Evolutionary conservation across 2,888 invertebrate species (phyloP), one percentile per base, ranked within the genome.

Genomic region (Carcina quercana): DNA sequence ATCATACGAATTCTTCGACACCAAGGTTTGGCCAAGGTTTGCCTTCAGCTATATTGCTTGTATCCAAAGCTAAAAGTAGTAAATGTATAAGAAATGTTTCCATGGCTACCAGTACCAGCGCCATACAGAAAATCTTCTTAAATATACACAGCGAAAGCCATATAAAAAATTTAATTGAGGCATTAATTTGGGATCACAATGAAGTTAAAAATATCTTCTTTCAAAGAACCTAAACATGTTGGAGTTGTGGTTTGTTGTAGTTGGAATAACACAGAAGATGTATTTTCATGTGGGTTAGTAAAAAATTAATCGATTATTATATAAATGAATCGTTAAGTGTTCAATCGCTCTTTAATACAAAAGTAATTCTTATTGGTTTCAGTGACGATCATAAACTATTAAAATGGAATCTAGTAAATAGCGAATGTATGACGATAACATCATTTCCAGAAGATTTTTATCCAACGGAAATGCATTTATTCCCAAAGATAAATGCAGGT

Each of bases 231-330:
- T 12, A 89, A 91, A 35, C 91, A 94, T 67, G 82, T 80, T 39
- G 92, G 92, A 50, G 88, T 93, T n/a, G 91, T 95, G 7, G 92
- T 94, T 38, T 96, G 96, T 67, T 91, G 96, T 8, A 93, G 93
- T 45, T 98, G 98, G 98, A 93, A 92, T 66, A 94, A 91, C 49
- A 91, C 94, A 15, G 97, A 98, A 69, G 97, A 98, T 71, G 91
- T 97, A 28, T 95, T 92, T 76, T 95, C 96, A 13, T 92, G 93
- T 53, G 93, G 94, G 95, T 94, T 70, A 71, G 73, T 20, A 20
- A 4, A 20, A 20, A 20, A 62, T 19, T 19, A 2, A 19, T 19
- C 7, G 28, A 15, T 21, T 22, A 24, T 26, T n/a, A n/a, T n/a
- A n/a, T n/a, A n/a, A n/a, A n/a, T n/a, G n/a, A n/a, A n/a, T n/a